phyloP scores from a whole-genome alignment of 2,797 vertebrate genomes.

The Phyllotis vaccarum region DNA sequence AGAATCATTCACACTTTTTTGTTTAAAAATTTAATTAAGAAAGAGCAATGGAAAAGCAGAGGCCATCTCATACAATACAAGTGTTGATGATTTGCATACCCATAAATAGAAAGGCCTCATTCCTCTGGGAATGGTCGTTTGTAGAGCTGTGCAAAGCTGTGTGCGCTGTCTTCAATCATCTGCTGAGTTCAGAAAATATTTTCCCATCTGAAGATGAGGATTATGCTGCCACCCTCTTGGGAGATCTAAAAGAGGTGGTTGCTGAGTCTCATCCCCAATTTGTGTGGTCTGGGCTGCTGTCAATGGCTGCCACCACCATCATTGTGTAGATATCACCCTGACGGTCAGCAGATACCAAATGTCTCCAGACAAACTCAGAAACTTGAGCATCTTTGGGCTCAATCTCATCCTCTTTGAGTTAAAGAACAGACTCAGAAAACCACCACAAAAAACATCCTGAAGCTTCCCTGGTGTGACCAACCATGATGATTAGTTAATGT shows the following conservation, averaged over 20 bases:
- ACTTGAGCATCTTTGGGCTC: background rate
- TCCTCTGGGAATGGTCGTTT: background rate
- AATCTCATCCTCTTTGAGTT: background rate
- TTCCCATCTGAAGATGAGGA: background rate
- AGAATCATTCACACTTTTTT: background rate
- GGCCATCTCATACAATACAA: background rate
- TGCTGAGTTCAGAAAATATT: too few relatives aligned
- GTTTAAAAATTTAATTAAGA: background rate
- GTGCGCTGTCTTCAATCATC: rapidly evolving
- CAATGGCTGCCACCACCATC: too few relatives aligned
- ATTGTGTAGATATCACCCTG: background rate
- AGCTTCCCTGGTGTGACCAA: background rate
- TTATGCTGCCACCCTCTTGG: rapidly evolving
- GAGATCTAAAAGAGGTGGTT: background rate
- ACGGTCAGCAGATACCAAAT: background rate
- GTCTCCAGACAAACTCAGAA: background rate
- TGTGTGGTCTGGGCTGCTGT: rapidly evolving
- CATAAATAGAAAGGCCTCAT: background rate
- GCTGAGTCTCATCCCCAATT: rapidly evolving
- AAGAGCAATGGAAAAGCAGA: background rate
- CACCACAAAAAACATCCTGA: background rate
- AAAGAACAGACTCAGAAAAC: background rate
- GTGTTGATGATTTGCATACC: rapidly evolving
- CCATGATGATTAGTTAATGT: too few relatives aligned
- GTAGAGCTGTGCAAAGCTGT: rapidly evolving